Evolutionary conservation across 2,113 vertebrate species (phyloP).

Genomic region (Pterocles orientalis): DNA sequence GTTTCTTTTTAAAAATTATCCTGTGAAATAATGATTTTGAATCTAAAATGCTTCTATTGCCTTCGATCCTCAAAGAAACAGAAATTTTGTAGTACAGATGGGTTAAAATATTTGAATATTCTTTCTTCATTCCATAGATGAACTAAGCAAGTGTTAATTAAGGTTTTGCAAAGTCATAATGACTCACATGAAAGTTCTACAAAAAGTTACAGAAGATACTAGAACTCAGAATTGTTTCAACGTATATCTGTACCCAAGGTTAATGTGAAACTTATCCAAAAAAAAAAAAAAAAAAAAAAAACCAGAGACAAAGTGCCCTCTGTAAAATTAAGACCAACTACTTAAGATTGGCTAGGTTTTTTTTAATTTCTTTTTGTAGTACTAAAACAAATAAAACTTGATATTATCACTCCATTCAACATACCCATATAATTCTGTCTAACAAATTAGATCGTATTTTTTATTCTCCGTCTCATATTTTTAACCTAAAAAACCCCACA

Average conservation of each 20-base stretch:
- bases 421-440: neutral
- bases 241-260: neutral
- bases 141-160: neutral
- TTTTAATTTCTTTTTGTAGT: neutral
- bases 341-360: neutral
- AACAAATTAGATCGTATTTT: neutral
- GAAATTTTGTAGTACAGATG: neutral
- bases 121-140: neutral
- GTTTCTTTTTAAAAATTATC: fast-evolving
- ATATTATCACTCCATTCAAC: neutral
- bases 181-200: neutral
- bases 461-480: fast-evolving
- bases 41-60: neutral
- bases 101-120: neutral
- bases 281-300: neutral
- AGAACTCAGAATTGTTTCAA: neutral
- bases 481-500: fast-evolving
- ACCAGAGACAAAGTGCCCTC: fast-evolving
- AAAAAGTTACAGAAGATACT: neutral
- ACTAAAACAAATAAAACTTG: neutral
- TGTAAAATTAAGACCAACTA: neutral
- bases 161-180: neutral
- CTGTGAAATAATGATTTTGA: neutral
- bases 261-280: neutral
- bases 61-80: neutral